phyloP scores from a whole-genome alignment of 2,888 invertebrate genomes.

The Hecatera dysodea region DNA sequence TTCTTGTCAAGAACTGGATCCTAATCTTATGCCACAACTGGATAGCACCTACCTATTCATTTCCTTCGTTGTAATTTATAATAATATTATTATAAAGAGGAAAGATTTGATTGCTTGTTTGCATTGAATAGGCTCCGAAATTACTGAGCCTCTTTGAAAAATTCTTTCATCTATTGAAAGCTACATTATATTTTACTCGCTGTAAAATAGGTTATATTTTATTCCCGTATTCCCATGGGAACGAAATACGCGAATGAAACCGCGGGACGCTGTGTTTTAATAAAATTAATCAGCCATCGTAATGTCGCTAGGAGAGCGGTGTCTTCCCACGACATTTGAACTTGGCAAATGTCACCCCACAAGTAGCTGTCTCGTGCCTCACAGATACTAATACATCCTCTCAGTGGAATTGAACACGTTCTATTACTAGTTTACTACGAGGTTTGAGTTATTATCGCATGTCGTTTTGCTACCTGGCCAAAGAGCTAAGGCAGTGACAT shows the following conservation, averaged over 20 bases:
- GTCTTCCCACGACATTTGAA: slow-evolving; percentile 77
- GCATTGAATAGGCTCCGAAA: no score
- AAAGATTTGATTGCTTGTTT: no score
- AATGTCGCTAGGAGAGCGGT: slow-evolving; percentile 58
- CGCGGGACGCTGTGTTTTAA: no score
- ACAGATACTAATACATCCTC: neutral
- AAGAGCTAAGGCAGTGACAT: neutral
- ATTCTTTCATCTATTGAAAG: no score
- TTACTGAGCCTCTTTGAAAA: no score
- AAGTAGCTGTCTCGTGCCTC: slow-evolving; percentile 44
- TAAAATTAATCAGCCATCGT: neutral
- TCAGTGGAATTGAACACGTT: neutral
- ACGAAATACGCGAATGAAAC: no score
- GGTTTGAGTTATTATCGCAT: neutral
- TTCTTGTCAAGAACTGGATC: no score
- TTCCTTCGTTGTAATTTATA: neutral
- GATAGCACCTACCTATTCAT: neutral
- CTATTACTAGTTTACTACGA: neutral
- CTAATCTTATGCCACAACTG: neutral
- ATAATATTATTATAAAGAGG: no score
- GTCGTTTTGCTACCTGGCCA: neutral
- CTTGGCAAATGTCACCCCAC: slow-evolving; percentile 73
- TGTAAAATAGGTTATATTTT: no score
- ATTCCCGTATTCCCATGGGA: no score
- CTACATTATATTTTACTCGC: no score